phyloP scores from a whole-genome alignment of 23 tunicate genomes.

The Diplosoma virens region DNA sequence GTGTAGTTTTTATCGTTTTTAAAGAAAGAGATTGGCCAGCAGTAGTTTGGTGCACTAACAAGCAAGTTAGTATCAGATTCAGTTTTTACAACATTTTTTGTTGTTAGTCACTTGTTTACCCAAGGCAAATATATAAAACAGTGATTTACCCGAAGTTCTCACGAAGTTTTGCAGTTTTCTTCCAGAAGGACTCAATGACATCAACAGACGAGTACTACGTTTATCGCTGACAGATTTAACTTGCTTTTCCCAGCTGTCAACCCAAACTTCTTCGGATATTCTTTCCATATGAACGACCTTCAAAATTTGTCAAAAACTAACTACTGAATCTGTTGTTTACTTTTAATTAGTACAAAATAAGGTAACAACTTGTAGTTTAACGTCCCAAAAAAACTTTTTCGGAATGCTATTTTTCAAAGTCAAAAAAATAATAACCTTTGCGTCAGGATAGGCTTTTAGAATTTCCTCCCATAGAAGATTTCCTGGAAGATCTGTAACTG shows the following conservation, averaged over 20 bases:
- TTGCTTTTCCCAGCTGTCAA: slow-evolving; percentile 5
- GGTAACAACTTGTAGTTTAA: too few relatives aligned
- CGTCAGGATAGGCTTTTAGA: slow-evolving; percentile 53
- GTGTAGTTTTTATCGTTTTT: too few relatives aligned
- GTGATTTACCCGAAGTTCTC: slow-evolving; percentile 3
- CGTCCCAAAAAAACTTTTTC: too few relatives aligned
- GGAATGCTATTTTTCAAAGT: too few relatives aligned
- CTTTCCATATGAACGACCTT: slow-evolving; percentile 34
- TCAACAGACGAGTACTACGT: not conserved
- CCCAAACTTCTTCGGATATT: slow-evolving; percentile 37
- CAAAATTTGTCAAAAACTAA: not conserved
- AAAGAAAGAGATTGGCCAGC: too few relatives aligned
- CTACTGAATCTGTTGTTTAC: too few relatives aligned
- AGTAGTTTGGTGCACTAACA: too few relatives aligned
- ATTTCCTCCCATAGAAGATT: slow-evolving; percentile 53
- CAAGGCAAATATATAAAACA: not conserved
- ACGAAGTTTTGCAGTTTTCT: slow-evolving; percentile 1
- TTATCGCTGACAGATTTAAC: not conserved
- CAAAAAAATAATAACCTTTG: too few relatives aligned
- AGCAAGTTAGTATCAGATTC: too few relatives aligned
- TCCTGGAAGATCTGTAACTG: slow-evolving; percentile 63
- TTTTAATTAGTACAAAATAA: too few relatives aligned
- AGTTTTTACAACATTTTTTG: too few relatives aligned
- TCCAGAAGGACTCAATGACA: not conserved
- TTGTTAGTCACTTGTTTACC: too few relatives aligned